These are phyloP conservation scores for Zaprionus davidi DNA, from an alignment of 1,140 invertebrate genomes.

Conservation along the genomic window DNA sequence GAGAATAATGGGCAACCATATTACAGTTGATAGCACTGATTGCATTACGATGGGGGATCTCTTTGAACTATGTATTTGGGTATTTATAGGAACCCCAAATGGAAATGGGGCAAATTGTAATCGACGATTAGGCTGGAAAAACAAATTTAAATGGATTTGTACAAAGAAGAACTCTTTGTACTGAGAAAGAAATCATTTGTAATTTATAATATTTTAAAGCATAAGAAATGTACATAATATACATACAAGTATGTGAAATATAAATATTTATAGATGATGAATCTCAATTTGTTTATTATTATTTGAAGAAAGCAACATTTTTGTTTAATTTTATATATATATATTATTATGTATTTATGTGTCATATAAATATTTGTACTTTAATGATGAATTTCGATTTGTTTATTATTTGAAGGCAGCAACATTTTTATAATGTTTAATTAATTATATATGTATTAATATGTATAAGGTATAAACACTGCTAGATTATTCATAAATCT, in stretches of 20 bases:
- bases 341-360: too few relatives aligned
- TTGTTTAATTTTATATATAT: background rate
- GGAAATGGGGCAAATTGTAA: conserved; percentile 53
- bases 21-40: conserved; percentile 58
- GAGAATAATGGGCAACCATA: conserved; percentile 56
- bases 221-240: background rate
- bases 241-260: too few relatives aligned
- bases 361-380: too few relatives aligned
- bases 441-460: background rate
- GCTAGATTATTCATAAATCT: too few relatives aligned
- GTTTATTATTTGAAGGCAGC: background rate
- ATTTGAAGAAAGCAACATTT: background rate
- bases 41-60: conserved; percentile 42
- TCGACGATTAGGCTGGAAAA: conserved; percentile 18
- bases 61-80: conserved; percentile 50
- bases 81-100: conserved; percentile 52
- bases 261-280: too few relatives aligned
- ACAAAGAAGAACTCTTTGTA: background rate
- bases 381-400: background rate
- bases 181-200: background rate
- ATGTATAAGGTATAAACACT: too few relatives aligned
- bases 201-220: background rate
- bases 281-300: too few relatives aligned
- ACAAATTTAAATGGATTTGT: background rate
- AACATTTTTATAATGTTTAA: background rate